A percentile compares a stretch with the other conserved stretches of the same genome.
These are phyloP conservation scores for Lysiphlebus fabarum DNA, from an alignment of 1,140 invertebrate genomes.

Conservation along the genomic window DNA sequence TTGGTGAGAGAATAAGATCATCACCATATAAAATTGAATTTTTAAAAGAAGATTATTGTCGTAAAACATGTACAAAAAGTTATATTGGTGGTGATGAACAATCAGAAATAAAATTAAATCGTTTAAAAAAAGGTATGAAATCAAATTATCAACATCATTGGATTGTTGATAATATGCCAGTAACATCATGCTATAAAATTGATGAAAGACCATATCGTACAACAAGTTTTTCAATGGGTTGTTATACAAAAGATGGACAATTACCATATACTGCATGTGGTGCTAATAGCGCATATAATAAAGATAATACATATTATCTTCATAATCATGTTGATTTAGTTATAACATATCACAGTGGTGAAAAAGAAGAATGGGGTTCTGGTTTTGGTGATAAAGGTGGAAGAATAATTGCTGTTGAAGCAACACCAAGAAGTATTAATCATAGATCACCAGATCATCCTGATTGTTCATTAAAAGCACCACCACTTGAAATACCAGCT, in stretches of 20 bases:
- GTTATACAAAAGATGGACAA: slow-evolving; percentile 67
- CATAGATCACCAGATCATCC: slow-evolving; percentile 57
- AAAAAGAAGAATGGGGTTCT: slow-evolving; percentile 78
- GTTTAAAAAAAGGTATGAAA: slow-evolving; percentile 86
- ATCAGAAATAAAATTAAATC: slow-evolving; percentile 69
- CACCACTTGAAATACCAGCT: slow-evolving; percentile 66
- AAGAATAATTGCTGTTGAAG: slow-evolving; percentile 82
- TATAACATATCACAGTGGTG: slow-evolving; percentile 89
- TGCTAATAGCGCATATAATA: slow-evolving; percentile 57
- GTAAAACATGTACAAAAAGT: slow-evolving; percentile 66
- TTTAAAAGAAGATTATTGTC: slow-evolving; percentile 71
- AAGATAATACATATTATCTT: slow-evolving; percentile 78
- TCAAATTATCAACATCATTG: slow-evolving; percentile 99
- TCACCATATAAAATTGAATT: slow-evolving; percentile 82
- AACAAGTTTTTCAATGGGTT: slow-evolving; percentile 98
- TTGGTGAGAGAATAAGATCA: slow-evolving; percentile 94
- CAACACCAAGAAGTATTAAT: slow-evolving; percentile 76
- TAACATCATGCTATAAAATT: slow-evolving; percentile 88
- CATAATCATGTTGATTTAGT: slow-evolving; percentile 96
- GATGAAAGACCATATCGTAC: slow-evolving; percentile 80
- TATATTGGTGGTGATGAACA: slow-evolving; percentile 68
- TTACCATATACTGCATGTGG: slow-evolving; percentile 63
- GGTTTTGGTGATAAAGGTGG: slow-evolving; percentile 76
- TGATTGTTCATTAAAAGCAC: slow-evolving; percentile 58
- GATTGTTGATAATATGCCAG: slow-evolving; percentile 98